Base-by-base conservation (phyloP, 2,113 vertebrate genomes). In the Rhea americana region DNA sequence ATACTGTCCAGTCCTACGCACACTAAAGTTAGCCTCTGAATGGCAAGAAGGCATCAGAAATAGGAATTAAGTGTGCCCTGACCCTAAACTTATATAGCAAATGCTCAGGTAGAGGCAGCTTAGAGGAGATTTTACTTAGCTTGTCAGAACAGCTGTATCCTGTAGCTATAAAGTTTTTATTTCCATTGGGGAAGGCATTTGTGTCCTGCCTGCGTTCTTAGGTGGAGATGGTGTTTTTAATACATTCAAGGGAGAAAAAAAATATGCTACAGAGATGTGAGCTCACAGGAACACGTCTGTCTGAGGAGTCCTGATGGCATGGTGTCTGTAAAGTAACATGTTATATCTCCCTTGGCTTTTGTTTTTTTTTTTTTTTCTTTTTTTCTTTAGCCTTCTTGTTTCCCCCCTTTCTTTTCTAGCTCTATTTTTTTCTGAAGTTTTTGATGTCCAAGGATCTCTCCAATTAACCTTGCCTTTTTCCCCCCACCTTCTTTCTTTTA, bases 21-120 rank as follows among this genome's bases (percentile, higher is more conserved):
- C 21, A 35, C 17, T 13, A 39, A 66, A 16, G 13, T 9, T 55
- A 58, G 55, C 89, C 48, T 85, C 37, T 55, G 41, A 91, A 67
- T 7, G 70, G 66, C 47, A 71, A 35, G 62, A 86, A 84, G 7
- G 13, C 9, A n/a, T 80, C 77, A 71, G 48, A 77, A 53, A 58
- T 30, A 39, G 50, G 21, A 93, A 87, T 66, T 66, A 62, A 50
- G 10, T 32, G 13, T 82, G 30, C 26, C 47, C 11, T 55, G 20
- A 37, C 5, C 20, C 35, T 47, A 61, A 89, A 87, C 87, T 89
- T 83, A 59, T 58, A 25, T 65, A 75, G 87, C 25, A 68, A 87
- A 71, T 19, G 7, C 43, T 25, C 0, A 0, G 21, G 39, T 26
- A 90, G 72, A 83, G 5, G 55, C 19, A 89, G 28, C 0, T 0